These are phyloP conservation scores for Odocoileus virginianus DNA, from an alignment of 2,113 vertebrate species.

Conservation along the genomic window DNA sequence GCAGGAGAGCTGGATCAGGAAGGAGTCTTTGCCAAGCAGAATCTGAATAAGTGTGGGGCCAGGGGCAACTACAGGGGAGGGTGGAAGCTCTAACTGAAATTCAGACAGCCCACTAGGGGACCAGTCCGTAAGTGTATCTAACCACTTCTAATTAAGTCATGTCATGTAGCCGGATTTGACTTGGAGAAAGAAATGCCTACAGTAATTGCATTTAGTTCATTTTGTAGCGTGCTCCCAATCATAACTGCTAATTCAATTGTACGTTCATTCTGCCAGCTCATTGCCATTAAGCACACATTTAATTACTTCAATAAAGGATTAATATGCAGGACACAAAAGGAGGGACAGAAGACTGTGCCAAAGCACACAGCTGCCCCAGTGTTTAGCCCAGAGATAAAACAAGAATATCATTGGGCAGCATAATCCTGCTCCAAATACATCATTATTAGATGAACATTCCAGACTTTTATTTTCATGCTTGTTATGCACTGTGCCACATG, in stretches of 20 bases:
- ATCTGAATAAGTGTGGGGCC: neutral
- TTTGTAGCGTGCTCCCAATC: conserved; percentile 91
- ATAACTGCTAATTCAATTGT: conserved; percentile 98
- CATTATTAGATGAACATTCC: conserved; percentile 90
- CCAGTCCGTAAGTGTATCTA: conserved; percentile 87
- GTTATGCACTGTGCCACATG: conserved; percentile 82
- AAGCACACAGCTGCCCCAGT: conserved; percentile 91
- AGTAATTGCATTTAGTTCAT: conserved; percentile 98
- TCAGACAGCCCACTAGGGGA: conserved; percentile 69
- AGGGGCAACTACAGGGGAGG: neutral
- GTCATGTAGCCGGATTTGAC: conserved; percentile 87
- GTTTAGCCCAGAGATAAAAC: conserved; percentile 87
- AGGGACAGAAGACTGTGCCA: conserved; percentile 82
- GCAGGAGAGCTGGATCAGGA: neutral
- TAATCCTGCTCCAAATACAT: conserved; percentile 89
- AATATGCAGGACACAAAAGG: conserved; percentile 95
- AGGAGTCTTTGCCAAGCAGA: neutral
- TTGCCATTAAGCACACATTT: conserved; percentile 96
- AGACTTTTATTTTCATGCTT: conserved; percentile 86
- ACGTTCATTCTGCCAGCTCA: conserved; percentile 93
- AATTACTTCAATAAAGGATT: conserved; percentile 99
- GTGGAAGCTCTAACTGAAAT: neutral
- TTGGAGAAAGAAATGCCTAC: conserved; percentile 85
- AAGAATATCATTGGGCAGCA: conserved; percentile 83
- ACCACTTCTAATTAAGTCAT: conserved; percentile 96